Percentiles rank a stretch among this genome's conserved stretches.
Evolutionary conservation across 1,140 invertebrate genomes (phyloP).

Genomic region (Hesperophylax magnus): DNA sequence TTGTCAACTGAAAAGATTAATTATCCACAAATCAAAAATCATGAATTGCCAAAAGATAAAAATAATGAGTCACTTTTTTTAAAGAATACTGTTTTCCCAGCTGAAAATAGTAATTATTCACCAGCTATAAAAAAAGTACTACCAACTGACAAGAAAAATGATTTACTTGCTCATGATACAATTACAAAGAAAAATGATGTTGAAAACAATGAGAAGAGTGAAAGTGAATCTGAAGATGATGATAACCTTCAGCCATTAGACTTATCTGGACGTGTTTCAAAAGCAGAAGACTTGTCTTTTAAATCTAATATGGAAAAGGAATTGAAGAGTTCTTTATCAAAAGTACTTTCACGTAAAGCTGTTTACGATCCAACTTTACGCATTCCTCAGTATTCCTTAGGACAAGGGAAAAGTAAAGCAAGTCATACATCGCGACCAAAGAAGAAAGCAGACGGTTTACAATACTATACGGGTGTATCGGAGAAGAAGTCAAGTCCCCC

Average conservation of each 20-base stretch:
- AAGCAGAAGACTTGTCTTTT: conserved; percentile 54
- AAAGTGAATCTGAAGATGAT: conserved; percentile 21
- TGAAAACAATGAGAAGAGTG: neutral
- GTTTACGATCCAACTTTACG: conserved; percentile 53
- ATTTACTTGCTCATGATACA: neutral
- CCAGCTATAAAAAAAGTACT: neutral
- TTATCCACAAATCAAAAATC: no score
- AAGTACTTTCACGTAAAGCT: conserved; percentile 34
- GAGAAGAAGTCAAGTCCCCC: neutral
- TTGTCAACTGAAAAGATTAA: no score
- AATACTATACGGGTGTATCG: neutral
- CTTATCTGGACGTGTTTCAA: conserved; percentile 35
- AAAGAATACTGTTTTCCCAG: neutral
- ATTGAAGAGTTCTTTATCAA: conserved; percentile 24
- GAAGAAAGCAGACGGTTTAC: neutral
- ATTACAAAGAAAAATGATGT: neutral
- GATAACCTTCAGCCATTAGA: conserved; percentile 50
- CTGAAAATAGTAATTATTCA: neutral
- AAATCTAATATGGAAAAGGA: conserved; percentile 34
- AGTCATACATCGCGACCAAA: neutral
- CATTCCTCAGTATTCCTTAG: conserved; percentile 49
- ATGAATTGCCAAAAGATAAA: no score
- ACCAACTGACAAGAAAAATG: neutral
- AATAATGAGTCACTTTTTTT: no score
- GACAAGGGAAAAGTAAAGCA: neutral